Conservation (phyloP, 30 jellyfish, hydroid and myxozoan genomes). For the Calvadosia cruxmelitensis region DNA sequence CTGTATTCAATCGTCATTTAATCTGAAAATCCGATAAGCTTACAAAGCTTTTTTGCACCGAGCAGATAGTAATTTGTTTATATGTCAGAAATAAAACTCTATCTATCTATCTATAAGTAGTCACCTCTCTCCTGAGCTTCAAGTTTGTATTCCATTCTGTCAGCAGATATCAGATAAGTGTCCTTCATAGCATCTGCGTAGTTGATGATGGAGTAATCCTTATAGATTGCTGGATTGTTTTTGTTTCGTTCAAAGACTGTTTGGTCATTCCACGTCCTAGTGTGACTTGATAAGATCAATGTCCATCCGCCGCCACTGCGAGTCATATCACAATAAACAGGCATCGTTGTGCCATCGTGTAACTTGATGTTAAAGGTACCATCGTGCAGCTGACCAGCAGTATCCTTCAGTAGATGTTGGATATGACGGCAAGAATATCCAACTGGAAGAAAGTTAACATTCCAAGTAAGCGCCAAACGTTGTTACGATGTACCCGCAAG, state of each 20-base stretch:
- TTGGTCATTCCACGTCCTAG: slow-evolving; percentile 57
- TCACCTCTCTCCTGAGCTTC: slow-evolving; percentile 80
- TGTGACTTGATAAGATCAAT: slow-evolving; percentile 50
- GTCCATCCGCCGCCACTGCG: slow-evolving; percentile 99
- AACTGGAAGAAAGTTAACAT: not conserved
- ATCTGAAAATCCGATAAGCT: no score
- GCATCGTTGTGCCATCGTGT: not conserved
- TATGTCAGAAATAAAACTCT: no score
- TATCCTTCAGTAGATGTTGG: not conserved
- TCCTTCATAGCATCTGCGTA: slow-evolving; percentile 57
- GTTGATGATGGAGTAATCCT: slow-evolving; percentile 67
- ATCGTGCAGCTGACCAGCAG: not conserved
- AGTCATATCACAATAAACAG: slow-evolving; percentile 77
- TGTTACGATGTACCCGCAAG: no score
- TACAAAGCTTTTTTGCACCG: no score
- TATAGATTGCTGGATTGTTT: slow-evolving; percentile 24
- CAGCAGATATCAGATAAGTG: slow-evolving; percentile 28
- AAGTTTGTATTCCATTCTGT: slow-evolving; percentile 39
- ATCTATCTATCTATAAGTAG: no score
- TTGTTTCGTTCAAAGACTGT: slow-evolving; percentile 49
- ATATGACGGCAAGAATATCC: not conserved
- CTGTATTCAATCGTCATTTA: no score
- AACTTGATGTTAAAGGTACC: not conserved
- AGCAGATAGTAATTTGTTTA: no score
- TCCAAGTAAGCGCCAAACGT: no score